phyloP scores from a whole-genome alignment of 2,888 invertebrate species.

The Noctua janthina region DNA sequence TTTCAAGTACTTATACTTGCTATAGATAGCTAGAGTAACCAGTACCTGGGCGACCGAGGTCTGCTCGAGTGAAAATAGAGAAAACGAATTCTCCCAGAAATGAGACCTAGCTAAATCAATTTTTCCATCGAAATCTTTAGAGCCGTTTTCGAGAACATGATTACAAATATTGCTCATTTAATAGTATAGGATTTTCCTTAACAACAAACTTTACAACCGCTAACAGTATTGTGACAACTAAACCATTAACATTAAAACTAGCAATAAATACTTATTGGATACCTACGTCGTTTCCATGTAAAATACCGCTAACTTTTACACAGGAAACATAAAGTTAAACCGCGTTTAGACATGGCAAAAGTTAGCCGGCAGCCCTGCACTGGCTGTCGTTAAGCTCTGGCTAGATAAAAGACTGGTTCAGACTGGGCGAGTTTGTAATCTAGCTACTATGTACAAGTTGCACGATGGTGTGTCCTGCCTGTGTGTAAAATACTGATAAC shows the following conservation, averaged over 20 bases:
- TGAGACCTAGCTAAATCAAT: too few relatives aligned
- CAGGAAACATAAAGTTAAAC: conserved; percentile 57
- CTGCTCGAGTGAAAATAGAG: too few relatives aligned
- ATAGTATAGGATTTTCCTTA: neutral
- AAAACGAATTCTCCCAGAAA: too few relatives aligned
- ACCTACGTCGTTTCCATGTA: conserved; percentile 6
- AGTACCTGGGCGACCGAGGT: too few relatives aligned
- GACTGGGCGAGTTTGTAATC: conserved; percentile 13
- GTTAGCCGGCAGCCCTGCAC: conserved; percentile 18
- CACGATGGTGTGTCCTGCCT: neutral
- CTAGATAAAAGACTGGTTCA: conserved; percentile 33
- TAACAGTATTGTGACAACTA: neutral
- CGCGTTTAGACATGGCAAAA: conserved; percentile 26
- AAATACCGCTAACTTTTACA: conserved; percentile 22
- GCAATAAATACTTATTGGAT: conserved; percentile 3
- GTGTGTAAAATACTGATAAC: neutral
- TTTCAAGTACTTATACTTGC: too few relatives aligned
- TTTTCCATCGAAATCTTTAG: too few relatives aligned
- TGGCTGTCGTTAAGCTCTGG: conserved; percentile 15
- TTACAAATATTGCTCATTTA: too few relatives aligned
- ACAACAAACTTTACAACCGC: conserved; percentile 13
- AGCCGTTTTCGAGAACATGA: too few relatives aligned
- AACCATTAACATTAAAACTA: neutral
- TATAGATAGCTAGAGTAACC: neutral
- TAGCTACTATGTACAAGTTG: conserved; percentile 11